A percentile compares a stretch with the other conserved stretches of the same genome.
Evolutionary conservation across 2,888 invertebrate species (phyloP).

Genomic region (Drosophila ustulata): DNA sequence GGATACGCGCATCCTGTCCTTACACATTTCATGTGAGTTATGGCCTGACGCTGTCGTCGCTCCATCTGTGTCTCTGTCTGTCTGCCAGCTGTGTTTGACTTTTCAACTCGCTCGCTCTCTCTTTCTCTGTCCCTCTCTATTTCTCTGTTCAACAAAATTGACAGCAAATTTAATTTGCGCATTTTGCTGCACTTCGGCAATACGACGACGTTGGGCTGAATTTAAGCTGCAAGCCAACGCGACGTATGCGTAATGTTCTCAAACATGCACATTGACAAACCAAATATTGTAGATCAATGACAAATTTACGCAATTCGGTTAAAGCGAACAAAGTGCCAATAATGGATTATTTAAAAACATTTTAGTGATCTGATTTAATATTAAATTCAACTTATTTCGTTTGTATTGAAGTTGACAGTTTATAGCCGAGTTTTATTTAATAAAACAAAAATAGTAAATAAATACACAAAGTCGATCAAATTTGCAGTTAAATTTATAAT

Average conservation of each 20-base stretch:
- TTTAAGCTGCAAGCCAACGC: constrained; percentile 63
- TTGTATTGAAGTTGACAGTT: too few relatives aligned
- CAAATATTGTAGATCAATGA: too few relatives aligned
- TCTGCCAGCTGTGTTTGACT: constrained; percentile 57
- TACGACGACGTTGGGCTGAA: constrained; percentile 15
- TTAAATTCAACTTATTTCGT: too few relatives aligned
- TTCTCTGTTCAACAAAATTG: constrained; percentile 54
- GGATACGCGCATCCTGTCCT: constrained; percentile 68
- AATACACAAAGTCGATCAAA: too few relatives aligned
- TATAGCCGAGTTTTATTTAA: too few relatives aligned
- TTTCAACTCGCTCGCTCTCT: constrained; percentile 19
- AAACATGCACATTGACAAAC: background rate
- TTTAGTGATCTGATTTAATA: too few relatives aligned
- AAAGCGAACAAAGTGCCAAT: too few relatives aligned
- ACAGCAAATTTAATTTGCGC: constrained; percentile 76
- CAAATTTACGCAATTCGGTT: too few relatives aligned
- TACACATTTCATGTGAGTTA: constrained; percentile 78
- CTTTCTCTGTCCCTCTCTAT: background rate
- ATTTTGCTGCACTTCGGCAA: constrained; percentile 72
- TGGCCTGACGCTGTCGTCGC: constrained; percentile 39
- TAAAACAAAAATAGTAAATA: too few relatives aligned
- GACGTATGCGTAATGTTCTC: constrained; percentile 44
- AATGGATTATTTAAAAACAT: too few relatives aligned
- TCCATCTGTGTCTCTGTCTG: constrained; percentile 23
- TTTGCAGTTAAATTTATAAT: too few relatives aligned